Conservation (phyloP, 2,113 vertebrate genomes). For the Austrofundulus limnaeus region DNA sequence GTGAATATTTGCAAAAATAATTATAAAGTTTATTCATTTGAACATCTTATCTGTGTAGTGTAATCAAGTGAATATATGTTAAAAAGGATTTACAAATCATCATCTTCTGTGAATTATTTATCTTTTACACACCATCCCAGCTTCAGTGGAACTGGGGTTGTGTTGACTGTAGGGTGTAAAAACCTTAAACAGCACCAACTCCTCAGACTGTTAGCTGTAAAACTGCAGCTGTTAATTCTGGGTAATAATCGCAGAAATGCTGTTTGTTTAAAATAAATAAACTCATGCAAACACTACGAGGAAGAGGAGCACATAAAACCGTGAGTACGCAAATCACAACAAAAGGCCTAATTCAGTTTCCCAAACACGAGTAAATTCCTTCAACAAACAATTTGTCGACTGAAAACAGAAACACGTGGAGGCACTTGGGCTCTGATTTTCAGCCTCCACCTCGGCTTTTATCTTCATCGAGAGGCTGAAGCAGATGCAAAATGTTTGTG, state of each 20-base stretch:
- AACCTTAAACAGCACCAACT: too few species aligned
- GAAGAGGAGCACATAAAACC: background rate
- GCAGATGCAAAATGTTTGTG: constrained; percentile 62
- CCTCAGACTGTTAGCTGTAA: too few species aligned
- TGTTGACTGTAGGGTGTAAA: too few species aligned
- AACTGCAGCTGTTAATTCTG: background rate
- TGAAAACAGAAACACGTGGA: constrained; percentile 27
- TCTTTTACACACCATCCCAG: too few species aligned
- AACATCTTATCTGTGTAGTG: too few species aligned
- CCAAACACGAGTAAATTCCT: constrained; percentile 41
- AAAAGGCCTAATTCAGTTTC: constrained; percentile 17
- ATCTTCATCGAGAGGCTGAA: constrained; percentile 48
- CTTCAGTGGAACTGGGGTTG: too few species aligned
- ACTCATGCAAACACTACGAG: constrained; percentile 21
- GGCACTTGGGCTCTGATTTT: constrained; percentile 47
- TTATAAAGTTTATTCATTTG: too few species aligned
- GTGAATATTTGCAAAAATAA: too few species aligned
- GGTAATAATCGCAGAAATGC: background rate
- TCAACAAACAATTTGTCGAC: constrained; percentile 33
- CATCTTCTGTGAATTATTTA: too few species aligned
- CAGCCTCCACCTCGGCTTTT: constrained; percentile 52
- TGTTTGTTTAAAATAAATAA: constrained; percentile 8
- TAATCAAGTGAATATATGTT: too few species aligned
- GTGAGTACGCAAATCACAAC: constrained; percentile 23
- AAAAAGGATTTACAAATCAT: too few species aligned